These are phyloP conservation scores for Megastigmus dorsalis DNA, from an alignment of 2,888 invertebrate species.

Conservation along the genomic window DNA sequence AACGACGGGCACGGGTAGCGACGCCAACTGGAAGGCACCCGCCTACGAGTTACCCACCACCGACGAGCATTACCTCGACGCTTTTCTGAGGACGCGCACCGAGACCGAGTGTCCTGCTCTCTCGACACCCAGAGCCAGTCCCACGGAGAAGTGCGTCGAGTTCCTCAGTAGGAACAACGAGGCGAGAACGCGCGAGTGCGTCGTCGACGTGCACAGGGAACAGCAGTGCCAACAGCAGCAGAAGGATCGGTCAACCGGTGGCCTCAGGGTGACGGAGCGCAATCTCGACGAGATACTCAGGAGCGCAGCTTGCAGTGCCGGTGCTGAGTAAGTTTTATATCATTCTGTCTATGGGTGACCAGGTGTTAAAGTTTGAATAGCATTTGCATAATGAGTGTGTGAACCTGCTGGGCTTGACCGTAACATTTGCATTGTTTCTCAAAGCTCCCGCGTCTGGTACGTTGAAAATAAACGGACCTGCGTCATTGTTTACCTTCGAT, in stretches of 20 bases:
- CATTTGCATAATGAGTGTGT: too few relatives aligned
- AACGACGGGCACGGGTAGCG: conserved; percentile 44
- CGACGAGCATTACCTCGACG: conserved; percentile 69
- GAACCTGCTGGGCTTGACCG: too few relatives aligned
- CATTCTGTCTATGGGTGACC: too few relatives aligned
- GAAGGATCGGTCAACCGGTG: conserved; percentile 37
- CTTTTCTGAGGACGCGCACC: conserved; percentile 64
- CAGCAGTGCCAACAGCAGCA: background rate
- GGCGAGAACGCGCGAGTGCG: conserved; percentile 47
- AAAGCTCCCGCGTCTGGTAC: too few relatives aligned
- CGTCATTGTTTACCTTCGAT: too few relatives aligned
- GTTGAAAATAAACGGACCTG: too few relatives aligned
- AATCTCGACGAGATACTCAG: conserved; percentile 62
- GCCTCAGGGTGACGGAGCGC: conserved; percentile 61
- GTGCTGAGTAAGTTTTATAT: conserved; percentile 33
- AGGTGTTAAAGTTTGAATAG: too few relatives aligned
- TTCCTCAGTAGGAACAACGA: conserved; percentile 64
- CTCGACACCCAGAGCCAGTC: conserved; percentile 67
- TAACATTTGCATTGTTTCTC: too few relatives aligned
- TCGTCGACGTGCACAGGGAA: conserved; percentile 46
- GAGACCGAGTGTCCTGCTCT: conserved; percentile 62
- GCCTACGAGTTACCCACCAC: conserved; percentile 63
- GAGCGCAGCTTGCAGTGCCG: background rate
- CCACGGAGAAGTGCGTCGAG: conserved; percentile 72
- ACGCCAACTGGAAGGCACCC: conserved; percentile 56